Conservation (phyloP, 2,888 invertebrate genomes). For the Prenolepis imparis region DNA sequence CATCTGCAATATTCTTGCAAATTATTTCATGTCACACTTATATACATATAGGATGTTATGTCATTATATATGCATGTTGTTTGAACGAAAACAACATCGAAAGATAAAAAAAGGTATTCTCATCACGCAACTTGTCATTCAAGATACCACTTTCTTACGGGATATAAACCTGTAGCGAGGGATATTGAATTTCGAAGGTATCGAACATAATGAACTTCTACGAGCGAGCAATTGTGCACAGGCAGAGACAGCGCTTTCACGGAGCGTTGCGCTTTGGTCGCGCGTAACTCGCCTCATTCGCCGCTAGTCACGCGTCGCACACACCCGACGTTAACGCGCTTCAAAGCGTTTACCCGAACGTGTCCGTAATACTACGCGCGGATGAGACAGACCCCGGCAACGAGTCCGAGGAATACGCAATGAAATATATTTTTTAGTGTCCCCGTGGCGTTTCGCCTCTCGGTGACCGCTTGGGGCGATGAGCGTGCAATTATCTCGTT, state of each 20-base stretch:
- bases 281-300: conserved; percentile 83
- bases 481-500: conserved; percentile 48
- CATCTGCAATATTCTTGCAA: not conserved
- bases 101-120: not conserved
- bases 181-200: conserved; percentile 48
- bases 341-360: conserved; percentile 49
- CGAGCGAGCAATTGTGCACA: conserved; percentile 41
- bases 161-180: not conserved
- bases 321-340: conserved; percentile 60
- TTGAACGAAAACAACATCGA: not conserved
- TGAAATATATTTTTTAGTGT: conserved; percentile 54
- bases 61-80: not conserved
- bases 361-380: conserved; percentile 51
- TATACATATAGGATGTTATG: not conserved
- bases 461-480: conserved; percentile 40
- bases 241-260: conserved; percentile 77
- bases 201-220: conserved; percentile 41
- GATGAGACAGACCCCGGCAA: conserved; percentile 45
- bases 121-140: not conserved
- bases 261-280: conserved; percentile 75
- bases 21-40: not conserved
- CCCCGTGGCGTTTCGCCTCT: conserved; percentile 16
- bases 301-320: conserved; percentile 80
- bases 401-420: conserved; percentile 13
- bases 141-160: not conserved